Conservation (phyloP, 1,140 invertebrate species). For the Drosophila auraria region DNA sequence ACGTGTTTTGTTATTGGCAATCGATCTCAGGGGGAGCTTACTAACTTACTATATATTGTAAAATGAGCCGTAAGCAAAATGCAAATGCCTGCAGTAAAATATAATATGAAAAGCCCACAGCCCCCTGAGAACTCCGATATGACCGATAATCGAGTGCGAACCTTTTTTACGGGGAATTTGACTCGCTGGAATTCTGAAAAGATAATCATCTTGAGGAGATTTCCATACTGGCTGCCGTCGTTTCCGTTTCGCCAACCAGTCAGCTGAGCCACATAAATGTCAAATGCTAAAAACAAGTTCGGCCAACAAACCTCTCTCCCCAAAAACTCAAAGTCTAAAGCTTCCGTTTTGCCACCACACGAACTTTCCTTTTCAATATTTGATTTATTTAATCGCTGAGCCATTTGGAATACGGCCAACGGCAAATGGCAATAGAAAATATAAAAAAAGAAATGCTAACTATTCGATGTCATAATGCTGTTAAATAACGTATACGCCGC, state of each 20-base stretch:
- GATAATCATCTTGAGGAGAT: slow-evolving; percentile 10
- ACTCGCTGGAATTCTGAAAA: slow-evolving; percentile 15
- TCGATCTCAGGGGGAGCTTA: slow-evolving; percentile 6
- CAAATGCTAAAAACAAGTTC: slow-evolving; percentile 40
- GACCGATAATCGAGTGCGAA: slow-evolving; percentile 41
- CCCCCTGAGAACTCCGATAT: slow-evolving; percentile 16
- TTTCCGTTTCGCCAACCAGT: slow-evolving; percentile 28
- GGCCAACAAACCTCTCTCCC: background rate
- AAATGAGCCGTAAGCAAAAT: slow-evolving; percentile 43
- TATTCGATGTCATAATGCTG: slow-evolving; percentile 74
- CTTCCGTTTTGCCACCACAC: slow-evolving; percentile 33
- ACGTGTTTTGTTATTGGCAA: slow-evolving; percentile 67
- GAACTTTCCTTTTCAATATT: slow-evolving; percentile 65
- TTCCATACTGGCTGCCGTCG: slow-evolving; percentile 36
- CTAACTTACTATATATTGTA: slow-evolving; percentile 15
- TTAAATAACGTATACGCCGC: slow-evolving; percentile 78
- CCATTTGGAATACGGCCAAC: slow-evolving; percentile 40
- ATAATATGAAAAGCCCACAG: slow-evolving; percentile 1
- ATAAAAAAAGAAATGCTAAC: slow-evolving; percentile 43
- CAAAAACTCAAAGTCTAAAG: slow-evolving; percentile 1
- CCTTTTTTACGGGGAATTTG: slow-evolving; percentile 37
- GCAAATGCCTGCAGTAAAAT: slow-evolving; percentile 27
- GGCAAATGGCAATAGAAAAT: slow-evolving; percentile 19
- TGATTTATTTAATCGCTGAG: slow-evolving; percentile 66
- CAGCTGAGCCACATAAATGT: slow-evolving; percentile 31